Base-by-base conservation (phyloP, 2,888 invertebrate genomes). In the Xestobium rufovillosum region DNA sequence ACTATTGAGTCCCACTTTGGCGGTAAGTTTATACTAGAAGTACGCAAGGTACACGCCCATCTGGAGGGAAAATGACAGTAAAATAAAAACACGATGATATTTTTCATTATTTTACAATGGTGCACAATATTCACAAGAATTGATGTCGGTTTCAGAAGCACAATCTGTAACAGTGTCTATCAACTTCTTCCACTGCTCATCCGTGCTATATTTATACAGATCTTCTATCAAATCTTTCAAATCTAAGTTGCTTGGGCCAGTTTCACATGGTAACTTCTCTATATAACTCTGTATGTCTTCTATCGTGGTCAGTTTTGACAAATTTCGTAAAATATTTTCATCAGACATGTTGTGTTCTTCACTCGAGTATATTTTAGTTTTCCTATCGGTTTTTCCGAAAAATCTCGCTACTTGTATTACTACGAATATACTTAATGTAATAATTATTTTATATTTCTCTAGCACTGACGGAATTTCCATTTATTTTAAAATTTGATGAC, bases 131-230 rank as follows among this genome's bases (percentile, higher is more conserved):
- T n/a, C n/a, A n/a, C n/a, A n/a, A n/a, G n/a, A n/a, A n/a, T n/a
- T n/a, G n/a, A n/a, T n/a, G n/a, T n/a, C n/a, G n/a, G n/a, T n/a
- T n/a, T n/a, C n/a, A n/a, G n/a, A n/a, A n/a, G n/a, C n/a, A n/a
- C n/a, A n/a, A n/a, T 44, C 48, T 29, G 56, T 53, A n/a, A 57
- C 53, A 37, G 55, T 57, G 11, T 50, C 51, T 14, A 59, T 57
- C 17, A 59, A 39, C 27, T 55, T 55, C 38, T 53, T 57, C 58
- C 58, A 59, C 14, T 59, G 57, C 25, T 59, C 57, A 34, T 57
- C 55, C 10, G 57, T 57, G 38, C 53, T 56, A 23, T 56, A 52
- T 34, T 57, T 57, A 10, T 52, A 50, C 31, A 59, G 41, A 35
- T 58, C 59, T 2, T 52, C 54, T 9, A 59, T 34, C 3, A 59